Evolutionary conservation across 1,140 invertebrate genomes (phyloP).

Genomic region (Watersipora subatra): DNA sequence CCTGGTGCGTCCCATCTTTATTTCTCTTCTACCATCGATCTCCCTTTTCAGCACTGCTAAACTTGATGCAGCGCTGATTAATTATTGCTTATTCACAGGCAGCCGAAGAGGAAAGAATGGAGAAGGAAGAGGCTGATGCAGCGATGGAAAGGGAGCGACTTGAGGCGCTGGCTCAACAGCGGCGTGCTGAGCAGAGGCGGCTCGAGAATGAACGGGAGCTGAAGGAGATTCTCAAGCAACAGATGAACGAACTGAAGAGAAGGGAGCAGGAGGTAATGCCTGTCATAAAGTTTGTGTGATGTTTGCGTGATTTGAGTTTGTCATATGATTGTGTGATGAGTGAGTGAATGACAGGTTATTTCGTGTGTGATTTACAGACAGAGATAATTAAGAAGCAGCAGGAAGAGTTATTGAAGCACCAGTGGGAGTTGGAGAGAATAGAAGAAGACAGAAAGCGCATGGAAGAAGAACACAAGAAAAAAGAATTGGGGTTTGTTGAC

Average conservation of each 20-base stretch:
- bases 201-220: constrained; percentile 23
- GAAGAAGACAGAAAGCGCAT: constrained; percentile 25
- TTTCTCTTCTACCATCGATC: too few relatives aligned
- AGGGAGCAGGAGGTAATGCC: constrained; percentile 32
- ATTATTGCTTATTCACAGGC: too few relatives aligned
- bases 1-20: constrained; percentile 20
- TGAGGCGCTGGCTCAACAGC: constrained; percentile 22
- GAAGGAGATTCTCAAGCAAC: constrained; percentile 26
- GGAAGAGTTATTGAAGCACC: constrained; percentile 25
- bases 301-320: too few relatives aligned
- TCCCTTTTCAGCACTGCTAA: too few relatives aligned
- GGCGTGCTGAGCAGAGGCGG: constrained; percentile 22
- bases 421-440: constrained; percentile 29
- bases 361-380: too few relatives aligned
- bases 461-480: constrained; percentile 22
- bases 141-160: constrained; percentile 29
- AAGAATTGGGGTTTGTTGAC: constrained; percentile 27
- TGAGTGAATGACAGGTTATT: too few relatives aligned
- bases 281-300: too few relatives aligned
- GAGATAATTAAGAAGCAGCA: constrained; percentile 25
- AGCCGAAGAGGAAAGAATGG: constrained; percentile 22
- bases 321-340: too few relatives aligned
- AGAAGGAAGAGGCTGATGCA: constrained; percentile 22
- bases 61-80: too few relatives aligned
- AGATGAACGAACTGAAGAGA: constrained; percentile 31